Percentiles rank a stretch among this genome's conserved stretches.
These are phyloP conservation scores for Laterallus jamaicensis DNA, from an alignment of 2,113 vertebrate genomes.

Conservation along the genomic window DNA sequence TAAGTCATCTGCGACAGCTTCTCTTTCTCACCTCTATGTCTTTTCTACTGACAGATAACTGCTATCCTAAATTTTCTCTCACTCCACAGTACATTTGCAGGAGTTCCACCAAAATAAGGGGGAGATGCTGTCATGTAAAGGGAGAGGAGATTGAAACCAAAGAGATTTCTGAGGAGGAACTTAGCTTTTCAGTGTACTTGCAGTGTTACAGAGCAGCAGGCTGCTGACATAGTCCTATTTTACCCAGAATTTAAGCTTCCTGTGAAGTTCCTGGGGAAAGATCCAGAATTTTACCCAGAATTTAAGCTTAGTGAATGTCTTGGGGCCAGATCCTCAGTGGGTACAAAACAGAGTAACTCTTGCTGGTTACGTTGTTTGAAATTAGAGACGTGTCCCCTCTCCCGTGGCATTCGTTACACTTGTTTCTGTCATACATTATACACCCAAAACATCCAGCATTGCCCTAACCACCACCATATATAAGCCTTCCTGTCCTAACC, in stretches of 20 bases:
- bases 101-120: neutral
- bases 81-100: neutral
- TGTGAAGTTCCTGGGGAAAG: neutral
- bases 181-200: neutral
- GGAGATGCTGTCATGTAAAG: neutral
- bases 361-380: neutral
- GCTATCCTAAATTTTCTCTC: neutral
- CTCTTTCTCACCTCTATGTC: neutral
- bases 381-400: neutral
- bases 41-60: neutral
- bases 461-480: neutral
- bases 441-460: neutral
- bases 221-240: neutral
- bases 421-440: neutral
- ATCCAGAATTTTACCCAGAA: neutral
- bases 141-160: neutral
- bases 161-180: neutral
- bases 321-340: neutral
- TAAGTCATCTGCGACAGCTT: neutral
- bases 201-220: neutral
- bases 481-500: slow-evolving; percentile 41
- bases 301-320: neutral
- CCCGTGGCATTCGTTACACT: neutral
- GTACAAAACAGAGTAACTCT: neutral
- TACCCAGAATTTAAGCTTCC: neutral